phyloP scores from a whole-genome alignment of 1,140 invertebrate genomes.

The Rhynchophorus ferrugineus region DNA sequence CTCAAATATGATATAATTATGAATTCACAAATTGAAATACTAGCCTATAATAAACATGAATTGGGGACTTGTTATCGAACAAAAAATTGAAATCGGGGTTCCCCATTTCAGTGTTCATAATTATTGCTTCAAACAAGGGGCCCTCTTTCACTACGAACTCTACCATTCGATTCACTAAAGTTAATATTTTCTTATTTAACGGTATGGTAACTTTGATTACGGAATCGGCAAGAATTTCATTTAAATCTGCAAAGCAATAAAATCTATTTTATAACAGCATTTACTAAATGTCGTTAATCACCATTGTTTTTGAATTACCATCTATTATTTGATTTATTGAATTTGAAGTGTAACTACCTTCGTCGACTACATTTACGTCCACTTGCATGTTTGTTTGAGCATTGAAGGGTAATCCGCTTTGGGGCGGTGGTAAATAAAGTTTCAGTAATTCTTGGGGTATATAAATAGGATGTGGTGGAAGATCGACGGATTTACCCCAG shows the following conservation, averaged over 20 bases:
- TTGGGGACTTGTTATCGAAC: slow-evolving; percentile 94
- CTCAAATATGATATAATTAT: background rate
- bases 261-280: slow-evolving; percentile 38
- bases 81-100: slow-evolving; percentile 94
- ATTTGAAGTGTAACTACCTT: background rate
- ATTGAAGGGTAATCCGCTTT: slow-evolving; percentile 93
- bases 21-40: slow-evolving; percentile 7
- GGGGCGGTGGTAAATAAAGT: slow-evolving; percentile 67
- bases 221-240: slow-evolving; percentile 73
- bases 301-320: too few relatives aligned
- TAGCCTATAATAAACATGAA: slow-evolving; percentile 85
- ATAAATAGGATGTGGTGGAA: slow-evolving; percentile 92
- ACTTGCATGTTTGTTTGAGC: slow-evolving; percentile 60
- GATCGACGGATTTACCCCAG: slow-evolving; percentile 95
- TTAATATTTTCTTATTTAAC: slow-evolving; percentile 46
- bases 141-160: slow-evolving; percentile 98
- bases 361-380: background rate
- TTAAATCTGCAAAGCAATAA: slow-evolving; percentile 51
- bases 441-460: slow-evolving; percentile 84
- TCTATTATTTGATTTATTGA: too few relatives aligned
- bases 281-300: too few relatives aligned
- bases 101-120: slow-evolving; percentile 94
- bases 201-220: slow-evolving; percentile 95
- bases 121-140: slow-evolving; percentile 97
- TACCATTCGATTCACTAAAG: slow-evolving; percentile 95